Conservation (phyloP, 2,113 vertebrate genomes). For the Aix galericulata region DNA sequence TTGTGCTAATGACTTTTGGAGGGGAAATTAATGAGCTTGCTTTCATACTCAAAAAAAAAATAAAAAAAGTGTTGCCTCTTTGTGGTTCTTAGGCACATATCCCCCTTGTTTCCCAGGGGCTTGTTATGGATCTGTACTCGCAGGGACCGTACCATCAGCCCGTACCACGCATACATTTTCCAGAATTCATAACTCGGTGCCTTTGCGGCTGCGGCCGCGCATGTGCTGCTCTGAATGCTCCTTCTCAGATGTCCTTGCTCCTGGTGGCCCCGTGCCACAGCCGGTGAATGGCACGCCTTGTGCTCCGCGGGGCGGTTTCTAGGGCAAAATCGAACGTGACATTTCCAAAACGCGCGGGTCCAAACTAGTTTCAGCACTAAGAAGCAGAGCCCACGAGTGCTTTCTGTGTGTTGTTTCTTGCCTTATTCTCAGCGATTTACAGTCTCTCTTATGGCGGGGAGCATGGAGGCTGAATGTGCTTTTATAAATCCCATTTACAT, state of each 20-base stretch:
- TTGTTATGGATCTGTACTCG: neutral
- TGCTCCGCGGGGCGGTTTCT: neutral
- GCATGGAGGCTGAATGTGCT: neutral
- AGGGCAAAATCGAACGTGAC: conserved; percentile 57
- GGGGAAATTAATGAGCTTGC: neutral
- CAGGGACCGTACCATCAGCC: neutral
- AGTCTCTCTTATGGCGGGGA: fast-evolving
- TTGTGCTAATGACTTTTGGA: neutral
- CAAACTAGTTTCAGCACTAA: neutral
- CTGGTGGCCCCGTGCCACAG: conserved; percentile 64
- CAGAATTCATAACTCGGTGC: neutral
- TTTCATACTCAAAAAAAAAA: neutral
- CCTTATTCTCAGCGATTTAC: neutral
- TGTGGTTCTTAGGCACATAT: neutral
- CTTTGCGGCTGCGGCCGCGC: neutral
- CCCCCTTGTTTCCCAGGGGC: neutral
- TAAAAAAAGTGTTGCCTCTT: neutral
- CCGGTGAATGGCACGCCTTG: conserved; percentile 50
- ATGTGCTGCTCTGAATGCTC: conserved; percentile 62
- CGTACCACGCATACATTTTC: conserved; percentile 15
- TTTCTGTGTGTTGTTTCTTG: conserved; percentile 2
- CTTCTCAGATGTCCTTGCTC: conserved; percentile 57
- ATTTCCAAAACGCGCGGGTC: neutral
- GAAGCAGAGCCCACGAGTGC: neutral
- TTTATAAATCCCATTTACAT: neutral